Base-by-base conservation (phyloP, 2,888 invertebrate genomes). In the Caenorhabditis doughertyi region DNA sequence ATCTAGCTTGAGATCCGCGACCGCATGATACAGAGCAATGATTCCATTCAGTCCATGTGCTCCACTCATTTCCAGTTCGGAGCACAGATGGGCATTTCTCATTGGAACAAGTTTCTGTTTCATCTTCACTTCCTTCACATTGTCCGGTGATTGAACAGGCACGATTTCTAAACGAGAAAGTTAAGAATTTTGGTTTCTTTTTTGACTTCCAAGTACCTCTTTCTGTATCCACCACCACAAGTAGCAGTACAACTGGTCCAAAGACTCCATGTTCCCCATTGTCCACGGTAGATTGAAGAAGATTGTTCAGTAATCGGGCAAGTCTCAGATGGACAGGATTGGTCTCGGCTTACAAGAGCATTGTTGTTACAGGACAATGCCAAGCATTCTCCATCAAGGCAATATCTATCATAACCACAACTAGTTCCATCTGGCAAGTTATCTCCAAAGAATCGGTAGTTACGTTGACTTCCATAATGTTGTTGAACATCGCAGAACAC, bases 401-500 rank as follows among this genome's bases (percentile, higher is more conserved):
- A 92, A 80, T 89, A 92, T 64, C 88, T 72, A 47, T 90, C 89
- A 70, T 84, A 88, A 44, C 91, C 92, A 79, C 92, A 92, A 11
- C 90, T 87, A 2, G 92, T 89, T n/a, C 92, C 92, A 83, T 92
- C 91, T 23, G 92, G 92, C 51, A 92, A 81, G 64, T 89, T 89
- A 77, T 92, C 92, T 32, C 92, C 92, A 77, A 89, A 92, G 87
- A 90, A 91, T 64, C 92, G 90, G 67, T 92, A 92, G 80, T 89
- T 90, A 8, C 89, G 79, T 62, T 89, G 89, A 51, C 84, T 84
- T 42, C 89, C 89, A 51, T 79, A 80, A 13, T 84, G 83, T 76
- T 85, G 90, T 76, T 80, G 82, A 18, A 92, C 90, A 76, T 91
- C 92, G 81, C 92, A 92, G 84, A 91, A 91, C 29, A 91, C 88